These are phyloP conservation scores for Polydrusus pterygomalis DNA, from an alignment of 2,888 invertebrate genomes.

Conservation along the genomic window DNA sequence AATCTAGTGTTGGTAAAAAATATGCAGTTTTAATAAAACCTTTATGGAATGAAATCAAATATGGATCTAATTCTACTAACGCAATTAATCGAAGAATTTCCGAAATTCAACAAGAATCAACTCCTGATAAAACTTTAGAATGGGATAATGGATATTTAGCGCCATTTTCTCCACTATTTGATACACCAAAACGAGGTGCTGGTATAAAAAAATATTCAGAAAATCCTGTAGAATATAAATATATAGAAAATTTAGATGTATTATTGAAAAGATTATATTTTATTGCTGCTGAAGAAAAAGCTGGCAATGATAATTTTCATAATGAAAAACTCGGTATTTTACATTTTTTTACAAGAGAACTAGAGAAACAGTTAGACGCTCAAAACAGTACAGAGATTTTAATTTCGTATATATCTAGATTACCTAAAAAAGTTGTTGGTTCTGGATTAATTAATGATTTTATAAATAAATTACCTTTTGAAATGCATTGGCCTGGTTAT, in stretches of 20 bases:
- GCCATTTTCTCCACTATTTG: constrained; percentile 7
- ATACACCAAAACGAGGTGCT: not conserved
- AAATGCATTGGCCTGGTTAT: not conserved
- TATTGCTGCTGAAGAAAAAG: constrained; percentile 1
- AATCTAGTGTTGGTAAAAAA: not conserved
- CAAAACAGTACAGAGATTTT: not conserved
- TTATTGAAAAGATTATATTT: constrained; percentile 1
- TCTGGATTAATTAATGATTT: constrained; percentile 2
- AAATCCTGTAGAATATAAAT: not conserved
- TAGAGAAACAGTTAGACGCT: not conserved
- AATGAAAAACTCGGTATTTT: constrained; percentile 6
- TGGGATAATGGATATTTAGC: not conserved
- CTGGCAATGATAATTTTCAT: constrained; percentile 4
- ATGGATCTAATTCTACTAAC: not conserved
- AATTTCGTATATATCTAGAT: not conserved
- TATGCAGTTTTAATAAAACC: not conserved
- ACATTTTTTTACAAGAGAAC: not conserved
- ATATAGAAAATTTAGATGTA: constrained; percentile 7
- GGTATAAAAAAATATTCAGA: not conserved
- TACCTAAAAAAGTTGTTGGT: not conserved
- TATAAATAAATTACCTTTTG: constrained; percentile 11
- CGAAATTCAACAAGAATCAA: not conserved
- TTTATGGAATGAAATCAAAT: not conserved
- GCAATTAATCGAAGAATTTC: not conserved
- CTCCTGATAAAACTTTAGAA: not conserved